phyloP scores from a whole-genome alignment of 2,797 vertebrate species.

The Natrix natrix region DNA sequence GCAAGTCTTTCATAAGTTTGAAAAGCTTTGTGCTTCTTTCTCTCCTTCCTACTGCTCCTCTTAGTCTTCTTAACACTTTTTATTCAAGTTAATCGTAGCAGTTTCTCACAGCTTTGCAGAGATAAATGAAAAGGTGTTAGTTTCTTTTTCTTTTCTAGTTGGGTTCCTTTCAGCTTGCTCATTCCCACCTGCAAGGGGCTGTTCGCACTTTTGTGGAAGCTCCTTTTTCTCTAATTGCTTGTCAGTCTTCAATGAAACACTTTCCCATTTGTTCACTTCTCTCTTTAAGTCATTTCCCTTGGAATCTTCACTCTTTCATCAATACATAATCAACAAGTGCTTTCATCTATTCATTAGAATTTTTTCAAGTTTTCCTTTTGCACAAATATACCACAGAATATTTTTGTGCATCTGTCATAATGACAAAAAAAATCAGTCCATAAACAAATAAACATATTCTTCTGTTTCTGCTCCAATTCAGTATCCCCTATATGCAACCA shows the following conservation, averaged over 20 bases:
- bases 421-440: background rate
- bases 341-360: conserved; percentile 69
- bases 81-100: conserved; percentile 49
- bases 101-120: conserved; percentile 42
- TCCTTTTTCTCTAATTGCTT: conserved; percentile 51
- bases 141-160: conserved; percentile 57
- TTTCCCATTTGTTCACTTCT: conserved; percentile 63
- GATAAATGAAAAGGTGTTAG: conserved; percentile 51
- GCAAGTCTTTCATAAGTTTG: background rate
- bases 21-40: background rate
- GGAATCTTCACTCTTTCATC: conserved; percentile 67
- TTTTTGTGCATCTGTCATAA: conserved; percentile 50
- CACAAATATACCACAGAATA: conserved; percentile 65
- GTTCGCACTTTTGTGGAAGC: conserved; percentile 64
- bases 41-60: background rate
- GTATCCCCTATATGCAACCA: conserved; percentile 30
- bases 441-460: background rate
- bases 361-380: conserved; percentile 62
- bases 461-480: conserved; percentile 50
- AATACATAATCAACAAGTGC: conserved; percentile 63
- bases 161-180: conserved; percentile 54
- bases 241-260: conserved; percentile 61
- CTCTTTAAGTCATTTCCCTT: conserved; percentile 57
- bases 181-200: conserved; percentile 63
- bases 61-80: conserved; percentile 41